Base-by-base conservation (phyloP, 2,797 vertebrate genomes). In the Calcarius lapponicus region DNA sequence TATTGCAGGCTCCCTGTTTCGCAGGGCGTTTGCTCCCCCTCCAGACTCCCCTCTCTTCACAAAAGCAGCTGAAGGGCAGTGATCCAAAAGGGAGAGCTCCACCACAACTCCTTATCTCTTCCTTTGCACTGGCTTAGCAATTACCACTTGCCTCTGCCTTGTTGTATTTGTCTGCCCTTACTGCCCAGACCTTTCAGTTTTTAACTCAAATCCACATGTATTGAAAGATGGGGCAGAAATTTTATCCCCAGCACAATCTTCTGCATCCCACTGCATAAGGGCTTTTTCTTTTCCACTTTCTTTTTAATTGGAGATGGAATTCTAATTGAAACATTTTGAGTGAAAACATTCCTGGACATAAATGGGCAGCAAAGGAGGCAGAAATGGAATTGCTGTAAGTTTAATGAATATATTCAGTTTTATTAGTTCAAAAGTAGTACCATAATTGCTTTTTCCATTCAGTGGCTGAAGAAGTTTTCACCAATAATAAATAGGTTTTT, bases 371-470 rank as follows among this genome's bases (percentile, higher is more conserved):
- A 88, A 76, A 96, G 88, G 81, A 96, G 84, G 64, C 7, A 4
- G 93, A 96, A 97, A 94, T 91, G 73, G 79, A 92, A 95, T 93
- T 95, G 92, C 94, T 95, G 70, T 92, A 95, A 95, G 93, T 94
- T 97, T 96, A 97, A 96, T 95, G 95, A 96, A 95, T 95, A 72
- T 84, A 95, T 93, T 95, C 95, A 92, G 82, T 93, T 96, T 94
- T 96, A 94, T 96, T 97, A 97, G 97, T 97, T 96, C 94, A 97
- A 92, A 97, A 95, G 93, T 94, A 93, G 92, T 91, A 94, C 73
- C 94, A 38, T 97, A 97, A 97, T 97, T 97, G 95, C 95, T 96
- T 96, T 96, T 96, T 88, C 94, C 84, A 95, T 97, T 97, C 95
- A 94, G 91, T 56, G 50, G 92, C 94, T 95, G 94, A 91, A 94